Conservation (phyloP, 1,140 invertebrate species). For the Xylocopa sonorina region DNA sequence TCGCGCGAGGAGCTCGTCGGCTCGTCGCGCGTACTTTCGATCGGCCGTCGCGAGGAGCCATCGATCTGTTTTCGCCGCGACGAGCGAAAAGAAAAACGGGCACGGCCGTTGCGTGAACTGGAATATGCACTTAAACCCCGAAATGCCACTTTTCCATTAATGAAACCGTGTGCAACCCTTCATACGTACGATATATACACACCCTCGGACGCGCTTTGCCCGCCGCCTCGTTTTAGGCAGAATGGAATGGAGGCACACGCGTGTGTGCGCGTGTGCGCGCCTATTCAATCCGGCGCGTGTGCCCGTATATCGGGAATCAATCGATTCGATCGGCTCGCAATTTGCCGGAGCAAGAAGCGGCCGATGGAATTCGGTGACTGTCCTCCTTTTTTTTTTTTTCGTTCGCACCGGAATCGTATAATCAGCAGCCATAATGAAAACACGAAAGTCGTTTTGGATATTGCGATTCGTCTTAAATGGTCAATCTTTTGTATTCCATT, state of each 20-base stretch:
- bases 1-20: neutral
- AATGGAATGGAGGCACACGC: conserved; percentile 30
- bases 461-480: neutral
- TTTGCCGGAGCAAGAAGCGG: conserved; percentile 31
- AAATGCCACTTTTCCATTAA: conserved; percentile 80
- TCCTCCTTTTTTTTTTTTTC: conserved; percentile 7
- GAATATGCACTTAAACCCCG: conserved; percentile 79
- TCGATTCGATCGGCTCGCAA: conserved; percentile 43
- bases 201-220: conserved; percentile 9
- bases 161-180: conserved; percentile 75
- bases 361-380: conserved; percentile 13
- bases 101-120: conserved; percentile 66
- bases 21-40: neutral
- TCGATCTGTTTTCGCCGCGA: conserved; percentile 50
- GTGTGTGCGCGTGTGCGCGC: neutral
- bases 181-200: conserved; percentile 65
- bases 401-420: neutral
- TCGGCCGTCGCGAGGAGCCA: neutral
- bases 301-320: neutral
- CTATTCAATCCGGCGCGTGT: neutral
- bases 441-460: neutral
- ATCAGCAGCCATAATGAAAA: neutral
- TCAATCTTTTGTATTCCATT: neutral
- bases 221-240: conserved; percentile 25
- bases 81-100: conserved; percentile 45